A percentile compares a stretch with the other conserved stretches of the same genome.
phyloP scores from a whole-genome alignment of 2,797 vertebrate species.

The Acropternis orthonyx region DNA sequence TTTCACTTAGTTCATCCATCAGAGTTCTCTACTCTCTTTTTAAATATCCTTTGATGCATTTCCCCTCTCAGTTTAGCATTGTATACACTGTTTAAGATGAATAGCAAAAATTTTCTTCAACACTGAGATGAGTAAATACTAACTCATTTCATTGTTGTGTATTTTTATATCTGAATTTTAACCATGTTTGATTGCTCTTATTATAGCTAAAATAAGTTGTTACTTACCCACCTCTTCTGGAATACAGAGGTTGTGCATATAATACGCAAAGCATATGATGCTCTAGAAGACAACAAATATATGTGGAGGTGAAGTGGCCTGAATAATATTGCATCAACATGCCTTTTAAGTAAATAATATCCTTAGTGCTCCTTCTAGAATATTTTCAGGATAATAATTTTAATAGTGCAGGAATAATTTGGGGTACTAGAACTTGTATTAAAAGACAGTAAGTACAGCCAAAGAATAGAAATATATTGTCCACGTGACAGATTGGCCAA shows the following conservation, averaged over 20 bases:
- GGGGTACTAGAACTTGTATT: not conserved
- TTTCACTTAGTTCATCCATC: not conserved
- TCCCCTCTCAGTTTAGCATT: not conserved
- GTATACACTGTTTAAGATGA: not conserved
- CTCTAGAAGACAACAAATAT: not conserved
- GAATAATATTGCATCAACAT: not conserved
- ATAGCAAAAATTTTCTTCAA: not conserved
- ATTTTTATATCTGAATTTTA: not conserved
- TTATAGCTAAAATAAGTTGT: accelerated
- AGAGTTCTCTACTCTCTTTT: not conserved
- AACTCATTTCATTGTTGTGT: not conserved
- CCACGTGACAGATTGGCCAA: not conserved
- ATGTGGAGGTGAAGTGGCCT: not conserved
- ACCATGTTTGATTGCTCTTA: not conserved
- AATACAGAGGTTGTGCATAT: not conserved
- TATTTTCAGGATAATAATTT: not conserved
- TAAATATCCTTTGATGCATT: not conserved
- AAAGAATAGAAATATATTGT: not conserved
- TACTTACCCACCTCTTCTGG: not conserved
- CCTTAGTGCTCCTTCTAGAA: not conserved
- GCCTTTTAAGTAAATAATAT: not conserved
- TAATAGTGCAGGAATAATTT: not conserved
- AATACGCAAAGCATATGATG: not conserved
- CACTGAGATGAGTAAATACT: not conserved
- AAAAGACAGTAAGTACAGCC: not conserved